Percentiles rank a stretch among this genome's conserved stretches.
phyloP scores from a whole-genome alignment of 2,888 invertebrate genomes.

The Pterostichus niger region DNA sequence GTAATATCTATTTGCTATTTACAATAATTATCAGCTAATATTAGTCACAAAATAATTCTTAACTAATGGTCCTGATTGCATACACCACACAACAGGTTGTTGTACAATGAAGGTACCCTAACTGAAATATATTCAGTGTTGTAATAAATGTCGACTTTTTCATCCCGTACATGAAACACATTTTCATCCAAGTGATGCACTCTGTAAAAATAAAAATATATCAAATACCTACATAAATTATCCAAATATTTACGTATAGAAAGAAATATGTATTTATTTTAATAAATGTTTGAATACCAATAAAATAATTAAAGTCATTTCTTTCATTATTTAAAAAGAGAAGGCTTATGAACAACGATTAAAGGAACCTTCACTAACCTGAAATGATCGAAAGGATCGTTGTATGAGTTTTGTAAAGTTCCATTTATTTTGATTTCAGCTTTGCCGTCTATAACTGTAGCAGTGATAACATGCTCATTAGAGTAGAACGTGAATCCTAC shows the following conservation, averaged over 20 bases:
- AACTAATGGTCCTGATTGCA: background rate
- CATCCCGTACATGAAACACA: background rate
- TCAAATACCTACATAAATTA: background rate
- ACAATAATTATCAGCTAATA: too few relatives aligned
- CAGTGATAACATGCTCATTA: conserved; percentile 6
- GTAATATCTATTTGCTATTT: too few relatives aligned
- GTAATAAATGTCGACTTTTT: conserved; percentile 2
- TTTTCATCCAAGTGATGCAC: conserved; percentile 2
- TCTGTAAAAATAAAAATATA: background rate
- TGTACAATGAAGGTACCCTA: background rate
- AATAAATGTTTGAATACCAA: too few relatives aligned
- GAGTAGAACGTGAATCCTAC: conserved; percentile 16
- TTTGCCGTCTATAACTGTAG: background rate
- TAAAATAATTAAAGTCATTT: background rate
- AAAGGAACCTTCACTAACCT: background rate
- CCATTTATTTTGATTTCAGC: background rate
- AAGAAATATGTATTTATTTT: too few relatives aligned
- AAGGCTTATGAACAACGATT: background rate
- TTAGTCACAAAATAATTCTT: too few relatives aligned
- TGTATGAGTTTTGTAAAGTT: background rate
- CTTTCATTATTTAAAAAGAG: background rate
- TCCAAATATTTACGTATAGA: background rate
- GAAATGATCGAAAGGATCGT: background rate
- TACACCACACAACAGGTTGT: background rate
- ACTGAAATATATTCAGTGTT: conserved; percentile 4